Evolutionary conservation across 2,113 vertebrate genomes (phyloP), one percentile per base, ranked within the genome.

Genomic region (Cololabis saira): DNA sequence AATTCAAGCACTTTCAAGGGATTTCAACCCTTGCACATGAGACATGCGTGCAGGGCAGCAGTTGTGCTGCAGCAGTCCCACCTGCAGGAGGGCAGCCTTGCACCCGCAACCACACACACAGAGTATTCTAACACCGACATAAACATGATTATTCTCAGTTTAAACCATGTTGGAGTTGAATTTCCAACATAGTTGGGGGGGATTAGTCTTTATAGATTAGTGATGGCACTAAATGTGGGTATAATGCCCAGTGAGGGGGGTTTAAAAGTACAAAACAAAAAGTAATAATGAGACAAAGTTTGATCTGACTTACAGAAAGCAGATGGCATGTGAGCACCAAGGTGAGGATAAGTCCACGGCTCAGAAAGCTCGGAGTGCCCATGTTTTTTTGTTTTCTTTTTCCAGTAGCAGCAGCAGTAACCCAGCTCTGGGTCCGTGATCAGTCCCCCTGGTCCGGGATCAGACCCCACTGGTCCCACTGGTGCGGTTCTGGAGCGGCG

Each of bases 281-380:
- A 19, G 42, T 6, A 67, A 55, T 47, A 14, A 52, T 30, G 15
- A 22, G 6, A 37, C 33, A 60, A 86, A 78, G 67, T 71, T 58
- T 51, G 60, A 9, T 55, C n/a, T 58, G 14, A 92, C 92, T 93
- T 92, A 93, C 93, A 83, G 82, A 74, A 19, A 86, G 57, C 70
- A 92, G 82, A 68, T 91, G 88, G 61, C 87, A 91, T 40, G 90
- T 45, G 60, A 93, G 76, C 5, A 89, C 55, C 71, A 91, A 47
- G 33, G 63, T 68, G 59, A 92, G 59, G 74, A 81, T 81, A 80
- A 92, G 89, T 89, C 87, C 92, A 71, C 73, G 69, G 69, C 75
- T 72, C 78, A 67, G 78, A 27, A 68, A 79, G 82, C 79, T 80
- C 82, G 84, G 56, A 44, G 89, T 79, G 75, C 90, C 87, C 93